Base-by-base conservation (phyloP, 2,113 vertebrate genomes). In the Phalacrocorax pelagicus region DNA sequence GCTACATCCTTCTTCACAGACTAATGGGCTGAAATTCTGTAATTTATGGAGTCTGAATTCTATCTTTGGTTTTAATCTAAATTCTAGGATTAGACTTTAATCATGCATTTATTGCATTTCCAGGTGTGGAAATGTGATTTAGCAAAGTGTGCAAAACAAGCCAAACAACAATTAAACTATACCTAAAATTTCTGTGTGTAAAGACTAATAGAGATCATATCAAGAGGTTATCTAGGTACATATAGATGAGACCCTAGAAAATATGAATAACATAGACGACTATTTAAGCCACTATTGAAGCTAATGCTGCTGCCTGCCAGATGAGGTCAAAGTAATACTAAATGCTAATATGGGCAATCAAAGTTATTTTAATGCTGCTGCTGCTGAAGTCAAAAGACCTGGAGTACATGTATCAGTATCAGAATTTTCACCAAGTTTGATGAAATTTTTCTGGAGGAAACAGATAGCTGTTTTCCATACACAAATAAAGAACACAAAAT, bases 71-170 rank as follows among this genome's bases (percentile, higher is more conserved):
- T 91, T 96, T 85, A 44, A 90, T 91, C 44, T 91, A 52, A 86
- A 90, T 91, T 96, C 49, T 65, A 75, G 66, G 44, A 92, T 81
- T 82, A 85, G 59, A 75, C 15, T 72, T 87, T 61, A 90, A 90
- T 40, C 1, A 2, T 58, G 16, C 7, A 80, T 85, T 91, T 65
- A 49, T 46, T 77, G 6, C 7, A 62, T 88, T 94, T 90, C 27
- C 6, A 5, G 5, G 72, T 52, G 10, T 91, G 40, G 18, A 84
- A 79, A 4, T 7, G 51, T 34, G 46, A 67, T 71, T 86, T 86
- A 38, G 8, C 11, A 86, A 44, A 85, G 47, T 78, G 74, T 84
- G 52, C 42, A 55, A 89, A 96, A 91, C 20, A 84, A 83, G 2
- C 8, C 14, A 66, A 86, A 63, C 4, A 91, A 23, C 36, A 86